Evolutionary conservation across 2,888 invertebrate species (phyloP), one percentile per base, ranked within the genome.

Genomic region (Zaprionus obscuricornis): DNA sequence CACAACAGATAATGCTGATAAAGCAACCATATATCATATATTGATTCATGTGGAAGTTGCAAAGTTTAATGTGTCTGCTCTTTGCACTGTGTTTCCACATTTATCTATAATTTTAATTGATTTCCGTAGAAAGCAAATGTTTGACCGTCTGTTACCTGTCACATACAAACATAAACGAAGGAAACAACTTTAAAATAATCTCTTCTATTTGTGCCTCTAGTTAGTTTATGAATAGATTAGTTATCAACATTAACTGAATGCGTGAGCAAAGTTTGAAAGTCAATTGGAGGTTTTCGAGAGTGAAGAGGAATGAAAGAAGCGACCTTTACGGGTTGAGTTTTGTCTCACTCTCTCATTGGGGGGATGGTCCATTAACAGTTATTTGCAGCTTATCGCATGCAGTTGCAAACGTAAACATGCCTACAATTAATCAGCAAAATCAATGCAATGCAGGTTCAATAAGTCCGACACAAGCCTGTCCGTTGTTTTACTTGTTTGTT

Each of bases 201-300:
- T 50, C 40, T 36, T 31, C n/a, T 20, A 14, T 27, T 27, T 42
- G n/a, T 36, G 11, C 34, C 60, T 52, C 43, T 70, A 45, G 16
- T 37, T 5, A 31, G 13, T 36, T 29, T 1, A n/a, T 8, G 31
- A 7, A 8, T 29, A 18, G 43, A 74, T 66, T 39, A 59, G 58
- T 43, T 60, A 58, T 63, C 51, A 60, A 20, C 2, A 22, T 7
- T 31, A 3, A 4, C 36, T 14, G 34, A 45, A 31, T 42, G 22
- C 22, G 10, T 49, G 57, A 17, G 40, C 56, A 64, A 75, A 47
- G 58, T 63, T 63, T 78, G 58, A 84, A 78, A 71, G 77, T 84
- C 78, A 81, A 74, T 42, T 71, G 17, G 17, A 66, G 65, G 71
- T 51, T 75, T 39, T 39, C 42, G n/a, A n/a, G n/a, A n/a, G n/a